Evolutionary conservation across 1,140 invertebrate species (phyloP), one percentile per base, ranked within the genome.

Genomic region (Oppia nitens): DNA sequence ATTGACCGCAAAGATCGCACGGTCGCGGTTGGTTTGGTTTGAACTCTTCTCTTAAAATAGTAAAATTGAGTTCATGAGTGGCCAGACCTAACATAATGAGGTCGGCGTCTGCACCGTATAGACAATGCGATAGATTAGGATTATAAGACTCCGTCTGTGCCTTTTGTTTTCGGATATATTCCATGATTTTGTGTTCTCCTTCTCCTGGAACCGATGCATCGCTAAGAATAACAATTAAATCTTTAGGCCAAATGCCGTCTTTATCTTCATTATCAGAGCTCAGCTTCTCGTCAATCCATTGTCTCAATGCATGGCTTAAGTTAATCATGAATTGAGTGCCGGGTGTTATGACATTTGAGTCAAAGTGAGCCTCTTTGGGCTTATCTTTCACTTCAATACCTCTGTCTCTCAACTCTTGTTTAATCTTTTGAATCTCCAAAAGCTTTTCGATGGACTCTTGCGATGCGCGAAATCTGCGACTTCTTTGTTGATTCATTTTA

Each of bases 401-500:
- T 72, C 86, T 87, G 0, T 72, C 68, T 56, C 75, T 64, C 26
- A 95, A 74, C 58, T 76, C 70, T 52, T 72, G 67, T 64, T 74
- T 77, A 47, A 97, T 80, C 53, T 83, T 74, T 17, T 80, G 76
- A 45, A 99, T 81, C 73, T 94, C 88, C 48, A 81, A 76, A 52
- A 83, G 78, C 71, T 98, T 98, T 72, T 98, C 95, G 26, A 73
- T 75, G 3, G 84, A 78, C 76, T 99, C 96, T 72, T 98, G 98
- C 0, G 93, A 89, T 0, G 94, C 92, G 40, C 96, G 77, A 70
- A 99, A 99, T 66, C 95, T 77, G 64, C 96, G 77, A 20, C 93
- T 98, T 65, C 96, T 76, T 72, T 99, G 96, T 70, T 99, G 96
- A 74, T 99, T 99, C 96, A 99, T 99, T 77, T 98, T 98, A 14